Base-by-base conservation (phyloP, 2,797 vertebrate species). In the Holocentrus rufus region DNA sequence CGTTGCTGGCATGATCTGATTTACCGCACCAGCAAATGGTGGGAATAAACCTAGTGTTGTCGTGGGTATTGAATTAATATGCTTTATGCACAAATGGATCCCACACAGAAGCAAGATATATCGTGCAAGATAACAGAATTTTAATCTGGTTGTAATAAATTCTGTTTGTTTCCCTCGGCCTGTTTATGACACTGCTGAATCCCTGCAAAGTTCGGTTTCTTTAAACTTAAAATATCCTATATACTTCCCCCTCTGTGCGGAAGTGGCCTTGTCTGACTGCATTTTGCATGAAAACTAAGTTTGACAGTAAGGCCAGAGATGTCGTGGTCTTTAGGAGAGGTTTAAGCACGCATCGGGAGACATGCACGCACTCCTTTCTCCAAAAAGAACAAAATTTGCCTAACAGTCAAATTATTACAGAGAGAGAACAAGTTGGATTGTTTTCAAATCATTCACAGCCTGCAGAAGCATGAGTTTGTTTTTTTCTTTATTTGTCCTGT, bases 1-100 rank as follows among this genome's bases (percentile, higher is more conserved):
- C 86, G 81, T 85, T 79, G 73, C 79, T 79, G 85, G 72, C 81
- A 72, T 90, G 87, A 86, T 88, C 80, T 89, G 89, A 92, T 91
- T 90, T 87, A 90, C 77, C 85, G 36, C 77, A 46, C 82, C 74
- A 83, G 86, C 82, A 87, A 90, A 90, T 85, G 80, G 85, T 89
- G 81, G 83, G 83, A 88, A 85, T 72, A 82, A 58, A 86, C 85
- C 84, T 36, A 39, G 73, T 84, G 76, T 83, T 70, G 18, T 72
- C 76, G 72, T 70, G 85, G 81, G 82, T 75, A 80, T 81, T 89
- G 84, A 87, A 92, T 87, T 89, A 91, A 87, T 81, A 77, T 81
- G 81, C 88, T 42, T 90, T 89, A 75, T 50, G 81, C 77, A 70
- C 77, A 91, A 87, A 85, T 87, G 82, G 80, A 86, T 80, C 78